A percentile compares a stretch with the other conserved stretches of the same genome.
These are phyloP conservation scores for Palythoa grandis DNA, from an alignment of 92 coral and sea anemone genomes.

Conservation along the genomic window DNA sequence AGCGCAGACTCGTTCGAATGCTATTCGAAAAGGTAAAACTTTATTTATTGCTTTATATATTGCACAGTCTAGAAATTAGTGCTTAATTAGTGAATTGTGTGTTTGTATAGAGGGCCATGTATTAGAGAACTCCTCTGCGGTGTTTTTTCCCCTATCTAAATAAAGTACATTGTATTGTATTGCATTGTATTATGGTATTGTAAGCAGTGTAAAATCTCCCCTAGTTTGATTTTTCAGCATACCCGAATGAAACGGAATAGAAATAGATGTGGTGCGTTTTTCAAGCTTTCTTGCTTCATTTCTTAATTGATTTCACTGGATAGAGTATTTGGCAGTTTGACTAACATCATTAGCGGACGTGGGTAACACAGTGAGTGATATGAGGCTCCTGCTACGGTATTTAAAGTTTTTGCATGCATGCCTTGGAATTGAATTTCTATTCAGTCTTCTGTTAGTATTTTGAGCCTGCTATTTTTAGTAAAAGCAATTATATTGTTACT, in stretches of 20 bases:
- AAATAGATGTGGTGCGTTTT: too few relatives aligned
- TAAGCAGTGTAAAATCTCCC: too few relatives aligned
- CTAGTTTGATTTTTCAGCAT: too few relatives aligned
- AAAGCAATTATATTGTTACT: constrained; percentile 2
- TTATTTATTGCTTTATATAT: background rate
- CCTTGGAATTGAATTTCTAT: background rate
- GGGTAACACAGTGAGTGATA: background rate
- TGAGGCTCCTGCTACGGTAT: background rate
- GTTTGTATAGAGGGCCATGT: too few relatives aligned
- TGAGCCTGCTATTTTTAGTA: background rate
- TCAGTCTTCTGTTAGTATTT: background rate
- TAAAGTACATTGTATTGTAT: background rate
- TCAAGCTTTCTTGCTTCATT: too few relatives aligned
- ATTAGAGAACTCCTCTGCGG: too few relatives aligned
- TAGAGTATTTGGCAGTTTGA: background rate
- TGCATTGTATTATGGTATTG: too few relatives aligned
- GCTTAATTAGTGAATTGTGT: too few relatives aligned
- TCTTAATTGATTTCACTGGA: too few relatives aligned
- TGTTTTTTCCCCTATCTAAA: background rate
- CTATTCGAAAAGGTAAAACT: constrained; percentile 9
- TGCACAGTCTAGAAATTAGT: background rate
- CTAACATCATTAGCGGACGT: background rate
- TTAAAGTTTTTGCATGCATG: background rate
- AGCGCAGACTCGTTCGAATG: background rate
- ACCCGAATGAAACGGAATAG: too few relatives aligned